Conservation (phyloP, 2,888 invertebrate species). For the Osmoderma eremita region DNA sequence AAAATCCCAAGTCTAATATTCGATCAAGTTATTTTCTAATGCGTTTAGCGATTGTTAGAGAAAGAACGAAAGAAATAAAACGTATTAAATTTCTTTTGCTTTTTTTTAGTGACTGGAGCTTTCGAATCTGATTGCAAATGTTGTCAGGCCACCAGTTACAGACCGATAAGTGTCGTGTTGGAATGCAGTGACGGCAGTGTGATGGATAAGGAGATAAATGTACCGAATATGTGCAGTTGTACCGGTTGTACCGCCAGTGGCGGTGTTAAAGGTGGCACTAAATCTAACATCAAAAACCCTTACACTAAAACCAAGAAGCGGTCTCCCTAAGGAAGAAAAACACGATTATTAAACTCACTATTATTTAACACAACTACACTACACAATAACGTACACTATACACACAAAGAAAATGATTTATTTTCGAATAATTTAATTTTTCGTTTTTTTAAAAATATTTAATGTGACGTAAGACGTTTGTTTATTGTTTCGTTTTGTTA, state of each 20-base stretch:
- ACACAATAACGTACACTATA: too few relatives aligned
- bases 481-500: too few relatives aligned
- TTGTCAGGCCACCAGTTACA: constrained; percentile 61
- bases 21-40: too few relatives aligned
- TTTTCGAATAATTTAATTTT: too few relatives aligned
- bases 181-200: constrained; percentile 59
- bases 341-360: too few relatives aligned
- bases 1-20: too few relatives aligned
- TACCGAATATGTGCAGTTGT: constrained; percentile 61
- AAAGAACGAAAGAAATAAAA: background rate
- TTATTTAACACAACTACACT: too few relatives aligned
- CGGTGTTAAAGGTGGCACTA: constrained; percentile 11
- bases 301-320: constrained; percentile 27
- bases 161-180: constrained; percentile 56
- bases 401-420: too few relatives aligned
- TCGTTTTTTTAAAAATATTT: too few relatives aligned
- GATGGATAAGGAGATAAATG: constrained; percentile 57
- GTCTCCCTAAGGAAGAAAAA: too few relatives aligned
- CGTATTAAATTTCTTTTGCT: constrained; percentile 15
- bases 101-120: constrained; percentile 65
- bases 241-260: constrained; percentile 51
- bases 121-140: constrained; percentile 71
- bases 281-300: constrained; percentile 2
- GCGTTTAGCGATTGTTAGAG: too few relatives aligned
- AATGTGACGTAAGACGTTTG: too few relatives aligned